Evolutionary conservation across 2,113 vertebrate species (phyloP), one percentile per base, ranked within the genome.

Genomic region (Paradoxurus hermaphroditus): DNA sequence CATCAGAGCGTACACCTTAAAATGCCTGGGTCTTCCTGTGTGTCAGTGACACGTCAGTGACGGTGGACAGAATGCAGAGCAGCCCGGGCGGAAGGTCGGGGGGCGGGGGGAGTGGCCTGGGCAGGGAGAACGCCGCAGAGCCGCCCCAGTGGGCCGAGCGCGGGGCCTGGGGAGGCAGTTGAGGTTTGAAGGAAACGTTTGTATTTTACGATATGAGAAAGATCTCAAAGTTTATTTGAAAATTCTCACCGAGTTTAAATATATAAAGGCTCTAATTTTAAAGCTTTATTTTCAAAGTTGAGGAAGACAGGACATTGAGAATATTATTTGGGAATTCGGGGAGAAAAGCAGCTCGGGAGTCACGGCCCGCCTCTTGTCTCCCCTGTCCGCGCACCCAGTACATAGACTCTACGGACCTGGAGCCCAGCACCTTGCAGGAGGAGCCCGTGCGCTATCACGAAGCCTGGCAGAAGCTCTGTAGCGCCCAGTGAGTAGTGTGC

Each of bases 391-490:
- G 56, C 0, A 4, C 5, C 75, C 98, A 99, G 99, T 99, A 99
- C 67, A 99, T 99, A 16, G 99, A 99, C 97, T 99, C 99, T 9
- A 99, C 99, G 1, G 99, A 99, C 98, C 44, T 99, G 99, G 99
- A 99, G 98, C 99, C 98, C 0, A 97, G 97, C 27, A 99, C 99
- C 23, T 97, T 99, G 96, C 99, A 99, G 97, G 99, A 99, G 9
- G 99, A 99, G 31, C 99, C 99, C 0, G 99, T 99, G 23, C 99
- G 99, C 56, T 99, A 99, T 97, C 99, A 99, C 0, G 99, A 99
- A 62, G 99, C 99, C 0, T 99, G 99, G 99, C 99, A 99, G 98
- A 99, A 99, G 67, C 99, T 99, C 14, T 99, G 99, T 93, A 99
- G 99, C 39, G 99, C 99, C 49, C 98, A 99, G 99, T 99, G 96